Conservation (phyloP, 2,888 invertebrate genomes). For the Agrotis puta region DNA sequence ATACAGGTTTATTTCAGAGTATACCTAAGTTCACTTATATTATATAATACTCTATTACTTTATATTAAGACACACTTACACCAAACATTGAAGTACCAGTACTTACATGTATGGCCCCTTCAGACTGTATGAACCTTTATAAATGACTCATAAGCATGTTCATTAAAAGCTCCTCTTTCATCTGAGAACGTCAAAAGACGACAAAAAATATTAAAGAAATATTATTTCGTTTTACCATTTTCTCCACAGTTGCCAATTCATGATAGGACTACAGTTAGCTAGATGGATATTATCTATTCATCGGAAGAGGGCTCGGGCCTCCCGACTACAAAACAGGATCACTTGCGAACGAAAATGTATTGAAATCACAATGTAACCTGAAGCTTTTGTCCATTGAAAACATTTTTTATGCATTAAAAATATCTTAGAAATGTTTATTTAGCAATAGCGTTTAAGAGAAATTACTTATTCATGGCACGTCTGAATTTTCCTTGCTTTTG, state of each 20-base stretch:
- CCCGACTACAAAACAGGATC: slow-evolving; percentile 84
- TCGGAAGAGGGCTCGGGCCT: slow-evolving; percentile 78
- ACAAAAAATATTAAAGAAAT: slow-evolving; percentile 71
- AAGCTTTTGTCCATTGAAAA: slow-evolving; percentile 83
- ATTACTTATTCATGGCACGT: slow-evolving; percentile 87
- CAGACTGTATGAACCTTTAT: slow-evolving; percentile 38
- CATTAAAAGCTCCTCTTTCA: slow-evolving; percentile 62
- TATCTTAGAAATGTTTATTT: slow-evolving; percentile 81
- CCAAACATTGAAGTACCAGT: slow-evolving; percentile 19
- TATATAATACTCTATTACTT: slow-evolving; percentile 12
- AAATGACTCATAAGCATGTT: slow-evolving; percentile 57
- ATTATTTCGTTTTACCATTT: slow-evolving; percentile 70
- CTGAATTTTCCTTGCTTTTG: slow-evolving; percentile 81
- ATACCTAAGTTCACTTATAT: background rate
- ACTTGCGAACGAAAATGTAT: slow-evolving; percentile 88
- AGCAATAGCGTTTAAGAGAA: slow-evolving; percentile 85
- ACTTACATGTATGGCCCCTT: slow-evolving; percentile 12
- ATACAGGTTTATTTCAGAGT: too few species aligned
- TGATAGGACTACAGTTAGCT: slow-evolving; percentile 83
- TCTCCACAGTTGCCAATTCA: slow-evolving; percentile 84
- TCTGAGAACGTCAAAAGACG: slow-evolving; percentile 63
- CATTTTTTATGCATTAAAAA: slow-evolving; percentile 78
- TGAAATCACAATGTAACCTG: slow-evolving; percentile 89
- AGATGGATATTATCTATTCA: slow-evolving; percentile 89
- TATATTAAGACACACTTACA: slow-evolving; percentile 8